Evolutionary conservation across 1,140 invertebrate species (phyloP), one percentile per base, ranked within the genome.

Genomic region (Triops cancriformis): DNA sequence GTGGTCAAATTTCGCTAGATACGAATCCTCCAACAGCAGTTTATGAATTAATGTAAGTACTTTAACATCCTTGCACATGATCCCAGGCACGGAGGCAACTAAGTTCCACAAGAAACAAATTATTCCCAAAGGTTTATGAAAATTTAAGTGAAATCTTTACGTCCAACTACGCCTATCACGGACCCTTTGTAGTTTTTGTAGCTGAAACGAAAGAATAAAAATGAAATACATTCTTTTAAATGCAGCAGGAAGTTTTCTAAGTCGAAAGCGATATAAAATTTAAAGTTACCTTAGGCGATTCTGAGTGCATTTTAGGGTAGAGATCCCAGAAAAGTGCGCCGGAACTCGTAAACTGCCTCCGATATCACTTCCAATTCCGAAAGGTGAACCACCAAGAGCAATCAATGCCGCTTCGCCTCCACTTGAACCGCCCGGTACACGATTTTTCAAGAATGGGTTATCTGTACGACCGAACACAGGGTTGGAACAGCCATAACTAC

Each of bases 321-420:
- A 89, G 23, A 90, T 82, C 43, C 89, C 89, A 84, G 86, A 87
- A 80, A 88, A 89, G 80, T 85, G 85, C 28, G 88, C 85, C 5
- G 90, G 89, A 82, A 89, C 86, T 23, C 89, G 83, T 74, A 89
- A 85, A 77, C 87, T 88, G 14, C 89, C 89, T n/a, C 87, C 88
- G 75, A 89, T 87, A 81, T 90, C 89, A 78, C 51, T 79, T 11
- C 77, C 79, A 37, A 79, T 74, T 73, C 88, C 89, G 73, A 89
- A 83, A 0, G 88, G 81, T 26, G 88, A 87, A 6, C 83, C 87
- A 14, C 85, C 86, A 42, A 83, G 80, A 23, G 85, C 85, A 26
- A 88, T 78, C 6, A 82, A 78, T 9, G 79, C 78, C 0, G 31
- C 81, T 72, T 82, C 82, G 1, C 84, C 81, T 73, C 82, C 80